Evolutionary conservation across 2,797 vertebrate genomes (phyloP).

Genomic region (Coregonus suidteri): DNA sequence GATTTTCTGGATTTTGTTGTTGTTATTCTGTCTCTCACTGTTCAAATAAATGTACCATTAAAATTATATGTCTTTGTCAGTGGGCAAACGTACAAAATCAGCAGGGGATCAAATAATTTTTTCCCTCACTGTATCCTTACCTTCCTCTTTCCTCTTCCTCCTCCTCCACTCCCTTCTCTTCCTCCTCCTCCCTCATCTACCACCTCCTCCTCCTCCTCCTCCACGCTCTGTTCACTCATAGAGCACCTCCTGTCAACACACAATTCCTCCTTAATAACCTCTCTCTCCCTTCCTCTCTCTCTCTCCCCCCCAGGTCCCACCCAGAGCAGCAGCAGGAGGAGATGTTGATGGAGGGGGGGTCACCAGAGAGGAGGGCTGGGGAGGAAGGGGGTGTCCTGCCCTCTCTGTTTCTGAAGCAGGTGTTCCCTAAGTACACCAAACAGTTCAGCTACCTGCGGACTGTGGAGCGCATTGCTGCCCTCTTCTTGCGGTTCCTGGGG

Average conservation of each 20-base stretch:
- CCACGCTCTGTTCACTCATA: too few relatives aligned
- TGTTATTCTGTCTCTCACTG: too few relatives aligned
- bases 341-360: conserved; percentile 26
- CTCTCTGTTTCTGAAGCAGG: conserved; percentile 90
- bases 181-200: too few relatives aligned
- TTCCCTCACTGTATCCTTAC: background rate
- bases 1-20: too few relatives aligned
- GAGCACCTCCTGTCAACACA: too few relatives aligned
- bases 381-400: conserved; percentile 62
- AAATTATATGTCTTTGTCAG: too few relatives aligned
- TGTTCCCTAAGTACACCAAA: conserved; percentile 92
- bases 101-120: too few relatives aligned
- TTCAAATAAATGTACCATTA: too few relatives aligned
- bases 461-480: conserved; percentile 84
- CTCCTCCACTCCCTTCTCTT: too few relatives aligned
- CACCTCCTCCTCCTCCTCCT: too few relatives aligned
- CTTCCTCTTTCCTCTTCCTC: background rate
- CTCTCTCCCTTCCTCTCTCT: too few relatives aligned
- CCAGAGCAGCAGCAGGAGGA: conserved; percentile 57
- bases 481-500: conserved; percentile 94
- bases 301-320: conserved; percentile 61
- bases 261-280: background rate
- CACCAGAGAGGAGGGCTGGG: conserved; percentile 27
- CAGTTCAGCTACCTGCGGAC: conserved; percentile 89
- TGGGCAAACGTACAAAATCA: too few relatives aligned